Conservation (phyloP, 2,797 vertebrate species). For the Periparus ater region DNA sequence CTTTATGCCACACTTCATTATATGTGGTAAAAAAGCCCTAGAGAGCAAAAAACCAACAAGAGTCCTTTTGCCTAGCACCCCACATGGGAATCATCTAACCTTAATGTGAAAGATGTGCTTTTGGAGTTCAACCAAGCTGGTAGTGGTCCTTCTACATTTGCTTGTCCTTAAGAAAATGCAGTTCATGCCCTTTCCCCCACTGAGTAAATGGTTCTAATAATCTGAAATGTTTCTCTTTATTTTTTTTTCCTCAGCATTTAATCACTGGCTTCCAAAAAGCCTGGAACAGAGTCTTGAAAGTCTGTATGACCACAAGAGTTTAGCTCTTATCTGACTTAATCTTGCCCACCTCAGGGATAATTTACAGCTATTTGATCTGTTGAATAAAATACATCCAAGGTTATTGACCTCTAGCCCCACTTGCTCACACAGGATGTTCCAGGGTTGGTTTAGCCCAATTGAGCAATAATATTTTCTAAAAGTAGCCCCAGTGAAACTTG, state of each 20-base stretch:
- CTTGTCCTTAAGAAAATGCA: slow-evolving; percentile 25
- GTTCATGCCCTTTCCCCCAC: slow-evolving; percentile 26
- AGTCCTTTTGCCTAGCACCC: not conserved
- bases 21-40: not conserved
- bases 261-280: slow-evolving; percentile 26
- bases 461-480: not conserved
- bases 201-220: slow-evolving; percentile 42
- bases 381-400: not conserved
- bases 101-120: not conserved
- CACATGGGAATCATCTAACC: not conserved
- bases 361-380: not conserved
- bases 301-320: not conserved
- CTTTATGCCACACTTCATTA: not conserved
- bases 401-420: not conserved
- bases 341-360: not conserved
- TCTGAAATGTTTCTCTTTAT: not conserved
- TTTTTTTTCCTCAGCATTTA: not conserved
- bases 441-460: not conserved
- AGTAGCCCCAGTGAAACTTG: not conserved
- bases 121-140: not conserved
- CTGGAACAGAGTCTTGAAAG: not conserved
- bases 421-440: not conserved
- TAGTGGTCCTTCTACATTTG: not conserved
- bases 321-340: not conserved
- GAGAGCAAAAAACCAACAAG: not conserved